A percentile compares a stretch with the other conserved stretches of the same genome.
Conservation (phyloP, 2,113 vertebrate genomes). For the Dipodomys merriami region DNA sequence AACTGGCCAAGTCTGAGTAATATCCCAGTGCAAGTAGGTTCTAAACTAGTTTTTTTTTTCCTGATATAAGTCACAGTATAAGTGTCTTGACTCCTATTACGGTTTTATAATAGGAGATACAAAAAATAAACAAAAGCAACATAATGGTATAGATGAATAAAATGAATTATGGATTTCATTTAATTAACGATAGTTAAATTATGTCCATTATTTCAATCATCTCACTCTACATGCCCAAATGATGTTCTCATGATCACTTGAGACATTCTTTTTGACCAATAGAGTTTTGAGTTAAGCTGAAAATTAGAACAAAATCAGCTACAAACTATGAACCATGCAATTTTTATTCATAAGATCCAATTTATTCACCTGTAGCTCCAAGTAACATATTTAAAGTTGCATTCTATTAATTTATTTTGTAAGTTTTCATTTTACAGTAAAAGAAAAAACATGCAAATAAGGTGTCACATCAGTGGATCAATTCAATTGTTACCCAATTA, state of each 20-base stretch:
- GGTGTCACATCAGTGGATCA: not conserved
- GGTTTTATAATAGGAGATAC: not conserved
- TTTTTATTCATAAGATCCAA: not conserved
- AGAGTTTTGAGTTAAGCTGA: not conserved
- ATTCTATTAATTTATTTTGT: not conserved
- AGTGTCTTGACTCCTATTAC: no score
- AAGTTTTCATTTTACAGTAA: not conserved
- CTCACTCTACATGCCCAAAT: not conserved
- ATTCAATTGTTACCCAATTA: not conserved
- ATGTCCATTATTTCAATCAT: not conserved
- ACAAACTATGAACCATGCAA: not conserved
- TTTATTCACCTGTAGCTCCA: not conserved
- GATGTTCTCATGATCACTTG: no score
- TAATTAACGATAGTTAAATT: not conserved
- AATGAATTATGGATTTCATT: no score
- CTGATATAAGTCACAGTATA: not conserved
- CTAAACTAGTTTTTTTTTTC: not conserved
- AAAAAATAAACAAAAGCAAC: not conserved
- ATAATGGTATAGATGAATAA: not conserved
- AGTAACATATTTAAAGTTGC: not conserved
- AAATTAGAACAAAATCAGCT: not conserved
- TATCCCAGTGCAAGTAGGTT: not conserved
- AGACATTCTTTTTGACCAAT: not conserved
- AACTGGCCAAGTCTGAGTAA: not conserved
- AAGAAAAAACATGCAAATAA: not conserved